phyloP scores from a whole-genome alignment of 1,140 invertebrate species.

The Epicauta chinensis region DNA sequence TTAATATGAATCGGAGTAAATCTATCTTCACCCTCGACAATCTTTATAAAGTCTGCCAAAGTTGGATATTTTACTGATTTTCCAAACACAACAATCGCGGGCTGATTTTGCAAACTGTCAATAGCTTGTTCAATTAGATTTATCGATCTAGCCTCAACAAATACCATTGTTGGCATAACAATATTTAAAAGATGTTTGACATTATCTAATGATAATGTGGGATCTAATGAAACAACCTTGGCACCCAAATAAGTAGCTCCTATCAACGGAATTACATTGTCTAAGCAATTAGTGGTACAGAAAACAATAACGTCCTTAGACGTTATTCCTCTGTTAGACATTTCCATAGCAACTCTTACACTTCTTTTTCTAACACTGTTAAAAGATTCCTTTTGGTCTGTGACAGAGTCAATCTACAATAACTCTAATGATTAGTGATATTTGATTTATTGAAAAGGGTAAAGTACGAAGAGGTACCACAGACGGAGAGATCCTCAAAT shows the following conservation, averaged over 20 bases:
- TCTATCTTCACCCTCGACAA: conserved; percentile 18
- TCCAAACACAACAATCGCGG: conserved; percentile 24
- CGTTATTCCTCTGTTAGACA: conserved; percentile 6
- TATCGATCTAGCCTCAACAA: conserved; percentile 23
- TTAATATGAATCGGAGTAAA: conserved; percentile 27
- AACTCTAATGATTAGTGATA: no score
- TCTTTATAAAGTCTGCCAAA: conserved; percentile 22
- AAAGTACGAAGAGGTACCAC: no score
- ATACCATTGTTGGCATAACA: conserved; percentile 30
- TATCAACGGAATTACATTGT: conserved; percentile 9
- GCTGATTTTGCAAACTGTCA: conserved; percentile 1
- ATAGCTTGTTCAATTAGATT: conserved; percentile 14
- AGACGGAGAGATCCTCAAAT: no score
- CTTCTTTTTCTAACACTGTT: conserved; percentile 1
- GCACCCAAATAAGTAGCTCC: conserved; percentile 1
- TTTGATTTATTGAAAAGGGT: no score
- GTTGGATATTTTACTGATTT: conserved; percentile 6
- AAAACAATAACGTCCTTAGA: conserved; percentile 7
- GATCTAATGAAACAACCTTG: conserved; percentile 23
- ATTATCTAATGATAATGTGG: conserved; percentile 19
- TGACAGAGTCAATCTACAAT: background rate
- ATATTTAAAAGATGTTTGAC: conserved; percentile 20
- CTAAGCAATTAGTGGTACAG: conserved; percentile 2
- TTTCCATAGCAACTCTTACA: conserved; percentile 3
- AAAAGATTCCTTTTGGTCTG: conserved; percentile 8